Base-by-base conservation (phyloP, 2,113 vertebrate species). In the Lota lota region DNA sequence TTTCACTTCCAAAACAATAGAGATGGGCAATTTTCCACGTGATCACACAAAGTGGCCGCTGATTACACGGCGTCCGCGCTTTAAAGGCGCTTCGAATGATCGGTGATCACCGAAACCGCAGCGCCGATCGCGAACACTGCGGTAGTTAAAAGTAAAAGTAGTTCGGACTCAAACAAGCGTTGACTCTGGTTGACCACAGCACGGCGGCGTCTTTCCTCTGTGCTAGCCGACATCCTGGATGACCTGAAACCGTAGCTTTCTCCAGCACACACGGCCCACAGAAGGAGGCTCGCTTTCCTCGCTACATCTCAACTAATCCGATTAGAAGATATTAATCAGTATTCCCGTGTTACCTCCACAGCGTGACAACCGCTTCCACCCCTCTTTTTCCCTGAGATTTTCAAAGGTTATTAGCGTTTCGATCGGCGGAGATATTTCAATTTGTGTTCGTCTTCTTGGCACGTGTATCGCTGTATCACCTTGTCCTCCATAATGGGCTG, bases 1-100 rank as follows among this genome's bases (percentile, higher is more conserved):
- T 78, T 72, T 66, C 72, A 61, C 72, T 73, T 79, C 69, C 47
- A 51, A 82, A 82, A 79, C 87, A 81, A 84, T 82, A 83, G 84
- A 85, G 81, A 87, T 87, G 87, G 87, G 40, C 40, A 47, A 47
- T 47, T 47, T 47, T 87, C 85, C 79, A 81, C 79, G 80, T 85
- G 87, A 84, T 90, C 83, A 70, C 83, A 79, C 77, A 88, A 88
- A 88, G 82, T 88, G 83, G 76, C 76, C 79, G 21, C 76, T 84
- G 88, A 88, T 90, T 90, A 90, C 83, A 87, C 79, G 84, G 80
- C 74, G 78, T n/a, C n/a, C n/a, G n/a, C n/a, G n/a, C n/a, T n/a
- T 22, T 65, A 65, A 65, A 74, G 68, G 76, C 70, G 54, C 84
- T 87, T 87, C 85, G 73, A 83, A 83, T 82, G 80, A 82, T 51